These are phyloP conservation scores for Montipora cactus DNA, from an alignment of 64 coral and sea anemone genomes.

Conservation along the genomic window DNA sequence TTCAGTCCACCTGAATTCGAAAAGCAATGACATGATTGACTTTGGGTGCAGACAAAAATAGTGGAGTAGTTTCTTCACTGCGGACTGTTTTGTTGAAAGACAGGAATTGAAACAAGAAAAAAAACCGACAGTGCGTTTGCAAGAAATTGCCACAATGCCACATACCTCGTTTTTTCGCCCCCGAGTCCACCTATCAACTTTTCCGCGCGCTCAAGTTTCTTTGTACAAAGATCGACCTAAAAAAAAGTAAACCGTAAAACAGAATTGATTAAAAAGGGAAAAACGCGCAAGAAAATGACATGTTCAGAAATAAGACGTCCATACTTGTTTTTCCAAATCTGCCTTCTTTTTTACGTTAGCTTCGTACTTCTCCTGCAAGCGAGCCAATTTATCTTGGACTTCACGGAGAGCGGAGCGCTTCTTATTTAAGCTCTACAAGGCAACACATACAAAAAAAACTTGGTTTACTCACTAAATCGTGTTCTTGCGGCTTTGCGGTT, in stretches of 20 bases:
- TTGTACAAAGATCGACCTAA: conserved; percentile 97
- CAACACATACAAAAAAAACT: neutral
- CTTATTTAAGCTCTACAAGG: conserved; percentile 85
- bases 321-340: conserved; percentile 97
- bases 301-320: neutral
- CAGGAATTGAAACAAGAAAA: too few species aligned
- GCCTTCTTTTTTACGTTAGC: conserved; percentile 97
- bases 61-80: too few species aligned
- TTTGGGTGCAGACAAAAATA: neutral
- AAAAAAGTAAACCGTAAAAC: neutral
- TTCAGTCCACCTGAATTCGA: conserved; percentile 84
- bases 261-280: neutral
- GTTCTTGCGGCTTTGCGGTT: neutral
- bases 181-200: conserved; percentile 97
- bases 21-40: neutral
- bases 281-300: neutral
- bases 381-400: conserved; percentile 96
- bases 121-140: neutral
- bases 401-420: conserved; percentile 93
- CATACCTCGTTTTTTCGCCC: conserved; percentile 96
- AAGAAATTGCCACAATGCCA: neutral
- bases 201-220: conserved; percentile 98
- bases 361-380: conserved; percentile 97
- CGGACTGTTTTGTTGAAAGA: too few species aligned
- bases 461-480: neutral